Percentiles rank a stretch among this genome's conserved stretches.
phyloP scores from a whole-genome alignment of 2,888 invertebrate genomes.

The Philereme vetulata region DNA sequence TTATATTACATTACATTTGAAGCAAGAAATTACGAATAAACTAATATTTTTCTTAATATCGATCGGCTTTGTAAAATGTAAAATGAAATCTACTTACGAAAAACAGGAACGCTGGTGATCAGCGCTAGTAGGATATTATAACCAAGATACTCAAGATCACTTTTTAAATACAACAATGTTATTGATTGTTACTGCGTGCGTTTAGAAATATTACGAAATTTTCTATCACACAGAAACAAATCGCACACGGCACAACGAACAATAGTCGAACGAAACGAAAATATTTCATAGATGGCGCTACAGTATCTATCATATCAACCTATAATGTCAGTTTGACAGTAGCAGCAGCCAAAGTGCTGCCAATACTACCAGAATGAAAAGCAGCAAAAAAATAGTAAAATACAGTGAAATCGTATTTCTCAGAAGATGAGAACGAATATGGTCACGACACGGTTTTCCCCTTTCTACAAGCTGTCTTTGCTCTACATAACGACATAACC shows the following conservation, averaged over 20 bases:
- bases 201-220: background rate
- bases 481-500: too few relatives aligned
- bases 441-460: too few relatives aligned
- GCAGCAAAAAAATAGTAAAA: too few relatives aligned
- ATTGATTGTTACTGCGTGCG: background rate
- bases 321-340: conserved; percentile 28
- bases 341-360: conserved; percentile 8
- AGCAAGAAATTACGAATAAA: conserved; percentile 41
- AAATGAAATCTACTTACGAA: conserved; percentile 19
- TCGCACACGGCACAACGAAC: conserved; percentile 1
- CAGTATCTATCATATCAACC: conserved; percentile 2
- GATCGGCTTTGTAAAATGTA: conserved; percentile 61
- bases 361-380: background rate
- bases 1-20: background rate
- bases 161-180: background rate
- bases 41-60: conserved; percentile 62
- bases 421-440: too few relatives aligned
- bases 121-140: background rate
- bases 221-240: background rate
- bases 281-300: conserved; percentile 30
- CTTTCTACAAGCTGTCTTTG: too few relatives aligned
- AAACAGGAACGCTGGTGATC: conserved; percentile 9
- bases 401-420: too few relatives aligned
- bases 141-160: conserved; percentile 8
- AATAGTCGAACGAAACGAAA: conserved; percentile 23